Evolutionary conservation across 2,888 invertebrate genomes (phyloP), one percentile per base, ranked within the genome.

Genomic region (Callyntrura sp.): DNA sequence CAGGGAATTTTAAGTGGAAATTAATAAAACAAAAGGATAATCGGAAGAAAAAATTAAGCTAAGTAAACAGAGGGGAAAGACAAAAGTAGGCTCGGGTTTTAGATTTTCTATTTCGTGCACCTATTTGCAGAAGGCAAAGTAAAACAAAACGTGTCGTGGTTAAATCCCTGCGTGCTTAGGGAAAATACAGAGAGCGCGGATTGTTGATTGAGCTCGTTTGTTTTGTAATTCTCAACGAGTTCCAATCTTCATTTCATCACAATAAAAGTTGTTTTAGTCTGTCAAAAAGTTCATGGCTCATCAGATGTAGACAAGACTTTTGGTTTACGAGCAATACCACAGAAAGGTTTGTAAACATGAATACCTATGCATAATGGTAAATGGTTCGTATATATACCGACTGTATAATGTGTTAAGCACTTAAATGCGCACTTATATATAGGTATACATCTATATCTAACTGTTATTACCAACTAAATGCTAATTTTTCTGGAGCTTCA

Each of bases 251-350:
- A 45, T 82, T 17, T 82, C 57, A 45, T 82, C 62, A 65, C 28
- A 25, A 60, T 82, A 43, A 43, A 62, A 82, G 82, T 83, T 48
- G 48, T n/a, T n/a, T n/a, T 51, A 68, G 48, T 70, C 45, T 43
- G 35, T n/a, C n/a, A n/a, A n/a, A n/a, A 35, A 25, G 48, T 83
- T 83, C 83, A 83, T 83, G 20, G 48, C 68, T 83, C 83, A 83
- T 83, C 68, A 68, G 68, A 68, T 6, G 35, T 35, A 35, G 35
- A 35, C 35, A 55, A 55, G 68, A 35, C 68, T 83, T n/a, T 48
- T 68, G 48, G 28, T 83, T 81, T 81, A 43, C 14, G n/a, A 9
- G 25, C 25, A 62, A 25, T 25, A 62, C 23, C n/a, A 62, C 23
- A 2, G n/a, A n/a, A n/a, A n/a, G n/a, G n/a, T n/a, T n/a, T n/a